A percentile compares a stretch with the other conserved stretches of the same genome.
phyloP scores from a whole-genome alignment of 2,888 invertebrate genomes.

The Phasia obesa region DNA sequence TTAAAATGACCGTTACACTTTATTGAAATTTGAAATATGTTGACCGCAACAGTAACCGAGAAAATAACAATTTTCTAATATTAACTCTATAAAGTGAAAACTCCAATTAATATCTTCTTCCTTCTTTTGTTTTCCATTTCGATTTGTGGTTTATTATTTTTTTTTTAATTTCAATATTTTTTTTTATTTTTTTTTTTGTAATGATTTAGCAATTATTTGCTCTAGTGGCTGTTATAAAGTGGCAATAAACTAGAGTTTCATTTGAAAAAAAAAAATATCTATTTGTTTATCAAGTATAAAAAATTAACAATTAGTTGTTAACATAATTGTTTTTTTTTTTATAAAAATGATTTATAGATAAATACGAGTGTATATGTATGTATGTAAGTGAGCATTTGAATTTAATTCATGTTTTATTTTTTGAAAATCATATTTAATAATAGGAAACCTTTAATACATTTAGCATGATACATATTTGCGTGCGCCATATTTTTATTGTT shows the following conservation, averaged over 20 bases:
- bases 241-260: slow-evolving; percentile 57
- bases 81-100: slow-evolving; percentile 53
- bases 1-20: slow-evolving; percentile 56
- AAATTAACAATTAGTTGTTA: slow-evolving; percentile 52
- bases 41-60: slow-evolving; percentile 48
- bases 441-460: slow-evolving; percentile 30
- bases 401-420: too few species aligned
- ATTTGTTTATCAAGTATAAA: slow-evolving; percentile 15
- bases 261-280: slow-evolving; percentile 16
- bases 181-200: background rate
- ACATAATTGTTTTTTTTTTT: slow-evolving; percentile 23
- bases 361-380: background rate
- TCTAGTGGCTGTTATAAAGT: slow-evolving; percentile 56
- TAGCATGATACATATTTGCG: slow-evolving; percentile 19
- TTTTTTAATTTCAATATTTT: slow-evolving; percentile 33
- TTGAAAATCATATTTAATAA: too few species aligned
- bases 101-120: slow-evolving; percentile 20
- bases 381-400: background rate
- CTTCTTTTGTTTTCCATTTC: slow-evolving; percentile 40
- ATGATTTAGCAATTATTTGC: slow-evolving; percentile 57
- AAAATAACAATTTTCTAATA: slow-evolving; percentile 40
- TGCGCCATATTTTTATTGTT: background rate
- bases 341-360: background rate
- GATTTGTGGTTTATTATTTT: slow-evolving; percentile 45
- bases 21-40: slow-evolving; percentile 43